phyloP scores from a whole-genome alignment of 2,113 vertebrate species.

The Lathamus discolor region DNA sequence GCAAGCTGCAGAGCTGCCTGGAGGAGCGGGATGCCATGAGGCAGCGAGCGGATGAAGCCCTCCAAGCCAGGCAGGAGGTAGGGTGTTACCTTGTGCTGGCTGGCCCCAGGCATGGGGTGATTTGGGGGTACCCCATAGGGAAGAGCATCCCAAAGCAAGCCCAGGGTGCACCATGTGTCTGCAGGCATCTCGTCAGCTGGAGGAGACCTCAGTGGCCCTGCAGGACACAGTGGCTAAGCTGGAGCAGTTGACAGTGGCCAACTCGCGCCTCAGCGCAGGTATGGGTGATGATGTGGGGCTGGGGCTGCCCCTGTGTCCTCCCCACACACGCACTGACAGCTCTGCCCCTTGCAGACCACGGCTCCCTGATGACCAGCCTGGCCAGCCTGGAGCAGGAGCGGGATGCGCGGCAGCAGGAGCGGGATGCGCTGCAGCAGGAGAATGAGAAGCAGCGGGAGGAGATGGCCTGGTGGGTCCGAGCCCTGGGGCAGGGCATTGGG shows the following conservation, averaged over 20 bases:
- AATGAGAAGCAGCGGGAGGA: conserved; percentile 46
- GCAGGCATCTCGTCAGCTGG: conserved; percentile 59
- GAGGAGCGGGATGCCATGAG: conserved; percentile 75
- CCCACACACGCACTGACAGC: rapidly evolving
- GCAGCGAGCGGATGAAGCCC: conserved; percentile 72
- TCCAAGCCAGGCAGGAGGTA: conserved; percentile 55
- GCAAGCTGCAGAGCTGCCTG: conserved; percentile 74
- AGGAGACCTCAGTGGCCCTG: conserved; percentile 40
- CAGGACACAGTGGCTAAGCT: background rate
- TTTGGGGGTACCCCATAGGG: background rate
- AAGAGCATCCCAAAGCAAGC: background rate
- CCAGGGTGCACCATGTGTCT: background rate
- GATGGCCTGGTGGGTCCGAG: conserved; percentile 52
- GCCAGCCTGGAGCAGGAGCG: conserved; percentile 63
- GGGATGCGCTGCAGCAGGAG: conserved; percentile 72
- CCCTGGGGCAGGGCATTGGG: background rate
- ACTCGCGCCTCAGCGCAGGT: conserved; percentile 65
- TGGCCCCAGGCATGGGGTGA: rapidly evolving
- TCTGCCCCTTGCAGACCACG: conserved; percentile 44
- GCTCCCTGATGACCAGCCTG: conserved; percentile 56
- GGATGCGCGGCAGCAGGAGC: conserved; percentile 69
- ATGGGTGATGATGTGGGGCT: rapidly evolving
- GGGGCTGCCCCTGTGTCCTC: background rate
- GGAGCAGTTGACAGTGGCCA: conserved; percentile 62
- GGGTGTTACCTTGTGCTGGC: background rate